Evolutionary conservation across 2,888 invertebrate species (phyloP).

Genomic region (Julus scanicus): DNA sequence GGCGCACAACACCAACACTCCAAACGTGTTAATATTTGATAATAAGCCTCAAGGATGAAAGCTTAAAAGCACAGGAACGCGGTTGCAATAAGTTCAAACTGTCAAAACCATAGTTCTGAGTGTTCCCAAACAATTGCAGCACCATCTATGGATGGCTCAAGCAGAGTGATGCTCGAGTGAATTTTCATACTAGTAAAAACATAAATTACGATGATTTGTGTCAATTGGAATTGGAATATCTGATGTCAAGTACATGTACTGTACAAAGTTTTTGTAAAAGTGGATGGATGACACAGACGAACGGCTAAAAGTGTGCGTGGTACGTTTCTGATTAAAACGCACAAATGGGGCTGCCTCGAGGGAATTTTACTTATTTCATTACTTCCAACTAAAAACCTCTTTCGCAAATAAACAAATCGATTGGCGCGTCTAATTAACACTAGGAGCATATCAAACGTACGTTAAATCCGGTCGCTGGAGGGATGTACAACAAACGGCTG

Average conservation of each 20-base stretch:
- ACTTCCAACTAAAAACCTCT: background rate
- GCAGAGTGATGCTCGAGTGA: no score
- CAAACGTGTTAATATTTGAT: conserved; percentile 2
- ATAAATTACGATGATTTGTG: background rate
- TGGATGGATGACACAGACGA: background rate
- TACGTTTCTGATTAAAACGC: background rate
- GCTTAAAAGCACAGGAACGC: background rate
- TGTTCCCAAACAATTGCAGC: no score
- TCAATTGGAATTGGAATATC: background rate
- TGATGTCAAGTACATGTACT: background rate
- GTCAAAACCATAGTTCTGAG: no score
- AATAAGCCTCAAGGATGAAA: background rate
- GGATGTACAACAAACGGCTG: background rate
- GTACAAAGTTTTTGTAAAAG: background rate
- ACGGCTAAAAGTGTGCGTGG: background rate
- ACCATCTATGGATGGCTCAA: no score
- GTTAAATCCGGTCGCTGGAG: conserved; percentile 9
- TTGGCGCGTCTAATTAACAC: conserved; percentile 21
- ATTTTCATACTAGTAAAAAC: no score
- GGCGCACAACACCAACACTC: background rate
- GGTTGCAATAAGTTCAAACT: background rate
- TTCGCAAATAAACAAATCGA: conserved; percentile 28
- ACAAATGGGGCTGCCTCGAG: background rate
- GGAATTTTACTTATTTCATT: conserved; percentile 22
- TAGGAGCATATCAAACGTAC: conserved; percentile 20